Conservation (phyloP, 1,140 invertebrate species). For the Chelonus insularis region DNA sequence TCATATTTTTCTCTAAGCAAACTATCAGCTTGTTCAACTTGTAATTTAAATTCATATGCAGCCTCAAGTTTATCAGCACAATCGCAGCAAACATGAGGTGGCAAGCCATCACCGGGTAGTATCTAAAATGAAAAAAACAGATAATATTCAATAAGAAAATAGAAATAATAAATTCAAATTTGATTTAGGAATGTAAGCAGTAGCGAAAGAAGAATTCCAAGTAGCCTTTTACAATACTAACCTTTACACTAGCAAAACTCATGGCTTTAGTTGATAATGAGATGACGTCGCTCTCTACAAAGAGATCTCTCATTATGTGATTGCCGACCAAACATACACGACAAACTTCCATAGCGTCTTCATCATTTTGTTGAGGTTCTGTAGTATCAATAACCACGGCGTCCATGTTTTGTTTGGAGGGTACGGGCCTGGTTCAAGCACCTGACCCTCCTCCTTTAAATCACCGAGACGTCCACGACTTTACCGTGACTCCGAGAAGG, state of each 20-base stretch:
- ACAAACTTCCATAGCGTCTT: conserved; percentile 47
- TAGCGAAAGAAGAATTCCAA: conserved; percentile 3
- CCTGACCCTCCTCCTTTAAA: conserved; percentile 13
- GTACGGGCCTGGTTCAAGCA: conserved; percentile 21
- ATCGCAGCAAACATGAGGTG: conserved; percentile 64
- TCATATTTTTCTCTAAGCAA: conserved; percentile 61
- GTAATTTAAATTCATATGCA: conserved; percentile 67
- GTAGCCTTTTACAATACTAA: conserved; percentile 38
- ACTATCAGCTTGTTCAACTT: conserved; percentile 66
- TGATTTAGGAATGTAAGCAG: not conserved
- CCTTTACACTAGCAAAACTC: conserved; percentile 57
- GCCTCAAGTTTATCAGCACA: conserved; percentile 66
- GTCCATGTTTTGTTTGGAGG: conserved; percentile 54
- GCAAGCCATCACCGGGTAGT: conserved; percentile 65
- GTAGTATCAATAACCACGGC: conserved; percentile 53
- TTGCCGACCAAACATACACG: conserved; percentile 50
- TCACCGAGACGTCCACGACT: no score
- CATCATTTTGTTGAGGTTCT: conserved; percentile 39
- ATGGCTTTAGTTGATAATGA: conserved; percentile 51
- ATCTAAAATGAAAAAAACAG: conserved; percentile 54
- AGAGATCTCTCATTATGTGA: conserved; percentile 49
- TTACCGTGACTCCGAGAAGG: no score
- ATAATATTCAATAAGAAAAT: conserved; percentile 2
- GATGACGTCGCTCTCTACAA: conserved; percentile 40
- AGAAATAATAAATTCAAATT: not conserved